Evolutionary conservation across 2,113 vertebrate genomes (phyloP), one percentile per base, ranked within the genome.

Genomic region (Columba livia): DNA sequence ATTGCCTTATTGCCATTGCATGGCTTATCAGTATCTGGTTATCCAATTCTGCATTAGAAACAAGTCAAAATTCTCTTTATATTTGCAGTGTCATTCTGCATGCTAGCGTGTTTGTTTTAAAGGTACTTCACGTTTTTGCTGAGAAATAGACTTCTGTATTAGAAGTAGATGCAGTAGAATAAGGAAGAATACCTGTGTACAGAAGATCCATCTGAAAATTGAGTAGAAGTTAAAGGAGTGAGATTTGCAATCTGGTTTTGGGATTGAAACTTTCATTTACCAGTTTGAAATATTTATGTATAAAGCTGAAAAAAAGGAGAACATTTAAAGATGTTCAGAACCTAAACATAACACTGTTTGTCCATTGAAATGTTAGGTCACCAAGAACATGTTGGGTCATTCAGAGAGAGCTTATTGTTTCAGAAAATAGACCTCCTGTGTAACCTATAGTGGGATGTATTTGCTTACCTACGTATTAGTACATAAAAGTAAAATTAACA

Each of bases 351-450:
- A 82, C 23, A 12, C 8, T 88, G 3, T 89, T 82, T 88, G 44
- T 75, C 38, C 12, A 0, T 32, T 88, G 31, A 85, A 90, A 72
- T 93, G 75, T 21, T 79, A 54, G 50, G 56, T 88, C 62, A 79
- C 48, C 16, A 79, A 73, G 62, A 90, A 94, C 40, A 26, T 8
- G 8, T 85, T 83, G 62, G 56, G 65, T 88, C 23, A 83, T 78
- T 90, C 64, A 84, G 92, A 93, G 79, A 69, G 75, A 90, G 17
- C 18, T 86, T 84, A 94, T 94, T 97, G 83, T 96, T 92, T 86
- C 34, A 80, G 51, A 74, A 96, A 93, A 84, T 86, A 94, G 61
- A 74, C 26, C 11, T 47, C 15, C 50, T 88, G 15, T 90, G 79
- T 94, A 57, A 92, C 60, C 47, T 92, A 44, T 70, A 83, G 79